Evolutionary conservation across 2,888 invertebrate genomes (phyloP).

Genomic region (Isotomurus palustris): DNA sequence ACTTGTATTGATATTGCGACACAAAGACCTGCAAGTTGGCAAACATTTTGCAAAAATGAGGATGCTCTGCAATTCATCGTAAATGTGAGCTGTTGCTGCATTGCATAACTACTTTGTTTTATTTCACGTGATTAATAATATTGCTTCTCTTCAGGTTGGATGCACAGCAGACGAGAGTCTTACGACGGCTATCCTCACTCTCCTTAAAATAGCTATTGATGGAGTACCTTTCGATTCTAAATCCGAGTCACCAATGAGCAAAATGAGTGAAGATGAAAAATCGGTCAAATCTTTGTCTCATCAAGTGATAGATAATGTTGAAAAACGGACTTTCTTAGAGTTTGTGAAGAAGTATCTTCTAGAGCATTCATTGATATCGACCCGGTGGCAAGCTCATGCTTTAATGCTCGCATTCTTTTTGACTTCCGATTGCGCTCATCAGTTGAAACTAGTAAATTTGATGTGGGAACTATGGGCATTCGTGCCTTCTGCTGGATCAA

Average conservation of each 20-base stretch:
- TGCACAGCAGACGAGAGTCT: slow-evolving; percentile 45
- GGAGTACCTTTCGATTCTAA: slow-evolving; percentile 45
- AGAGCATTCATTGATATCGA: slow-evolving; percentile 40
- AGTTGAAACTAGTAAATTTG: slow-evolving; percentile 44
- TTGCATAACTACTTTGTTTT: too few species aligned
- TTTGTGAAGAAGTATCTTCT: slow-evolving; percentile 44
- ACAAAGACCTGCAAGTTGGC: slow-evolving; percentile 91
- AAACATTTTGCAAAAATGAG: slow-evolving; percentile 74
- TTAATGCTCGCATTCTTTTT: slow-evolving; percentile 61
- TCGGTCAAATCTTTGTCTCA: slow-evolving; percentile 44
- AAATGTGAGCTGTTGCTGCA: too few species aligned
- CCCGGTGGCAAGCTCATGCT: slow-evolving; percentile 89
- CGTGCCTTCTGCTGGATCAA: slow-evolving; percentile 63
- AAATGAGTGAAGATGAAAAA: slow-evolving; percentile 45
- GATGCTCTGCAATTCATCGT: slow-evolving; percentile 77
- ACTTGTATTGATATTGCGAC: slow-evolving; percentile 89
- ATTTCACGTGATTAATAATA: too few species aligned
- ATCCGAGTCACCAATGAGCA: slow-evolving; percentile 40
- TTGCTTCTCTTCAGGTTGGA: slow-evolving; percentile 31
- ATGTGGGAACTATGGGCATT: slow-evolving; percentile 47
- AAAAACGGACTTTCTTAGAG: slow-evolving; percentile 43
- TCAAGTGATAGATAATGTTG: slow-evolving; percentile 42
- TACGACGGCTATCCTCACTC: slow-evolving; percentile 42
- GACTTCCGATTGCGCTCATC: slow-evolving; percentile 43
- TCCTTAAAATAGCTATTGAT: slow-evolving; percentile 44